A percentile compares a stretch with the other conserved stretches of the same genome.
These are phyloP conservation scores for Beroe ovata DNA, from an alignment of 37 sponge, comb jelly and placozoan species.

Conservation along the genomic window DNA sequence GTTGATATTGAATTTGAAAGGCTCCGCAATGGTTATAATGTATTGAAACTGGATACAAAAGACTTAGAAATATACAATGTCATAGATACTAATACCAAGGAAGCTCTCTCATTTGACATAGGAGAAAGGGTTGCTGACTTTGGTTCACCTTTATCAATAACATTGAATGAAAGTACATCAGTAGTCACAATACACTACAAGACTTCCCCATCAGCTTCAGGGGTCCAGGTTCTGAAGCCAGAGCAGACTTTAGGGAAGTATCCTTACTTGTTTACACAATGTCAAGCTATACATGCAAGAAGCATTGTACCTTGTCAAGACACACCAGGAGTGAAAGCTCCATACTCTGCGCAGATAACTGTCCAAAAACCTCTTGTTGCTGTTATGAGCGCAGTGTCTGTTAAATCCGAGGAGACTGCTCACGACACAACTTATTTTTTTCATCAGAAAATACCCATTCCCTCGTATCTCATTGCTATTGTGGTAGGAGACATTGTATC, in stretches of 20 bases:
- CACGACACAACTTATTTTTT: conserved; percentile 27
- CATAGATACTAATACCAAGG: conserved; percentile 26
- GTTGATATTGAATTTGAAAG: conserved; percentile 51
- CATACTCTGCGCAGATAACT: conserved; percentile 79
- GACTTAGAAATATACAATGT: conserved; percentile 66
- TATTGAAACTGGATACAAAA: conserved; percentile 67
- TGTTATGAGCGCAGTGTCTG: conserved; percentile 82
- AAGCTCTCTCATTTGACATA: conserved; percentile 24
- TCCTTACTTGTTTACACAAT: conserved; percentile 91
- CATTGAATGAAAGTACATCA: conserved; percentile 5
- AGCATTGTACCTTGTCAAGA: conserved; percentile 92
- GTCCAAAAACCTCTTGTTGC: conserved; percentile 66
- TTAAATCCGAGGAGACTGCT: conserved; percentile 52
- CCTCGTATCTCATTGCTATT: conserved; percentile 86
- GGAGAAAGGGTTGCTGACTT: conserved; percentile 33
- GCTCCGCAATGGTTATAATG: background rate
- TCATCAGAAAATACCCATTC: conserved; percentile 77
- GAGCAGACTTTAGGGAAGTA: conserved; percentile 84
- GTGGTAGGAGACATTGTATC: conserved; percentile 78
- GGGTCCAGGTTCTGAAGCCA: conserved; percentile 88
- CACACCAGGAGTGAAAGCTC: conserved; percentile 82
- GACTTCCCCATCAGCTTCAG: conserved; percentile 73
- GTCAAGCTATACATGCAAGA: conserved; percentile 90
- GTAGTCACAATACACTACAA: conserved; percentile 71
- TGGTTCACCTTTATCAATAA: conserved; percentile 68